Percentiles rank a stretch among this genome's conserved stretches.
Evolutionary conservation across 2,888 invertebrate species (phyloP).

Genomic region (Coenonympha glycerion): DNA sequence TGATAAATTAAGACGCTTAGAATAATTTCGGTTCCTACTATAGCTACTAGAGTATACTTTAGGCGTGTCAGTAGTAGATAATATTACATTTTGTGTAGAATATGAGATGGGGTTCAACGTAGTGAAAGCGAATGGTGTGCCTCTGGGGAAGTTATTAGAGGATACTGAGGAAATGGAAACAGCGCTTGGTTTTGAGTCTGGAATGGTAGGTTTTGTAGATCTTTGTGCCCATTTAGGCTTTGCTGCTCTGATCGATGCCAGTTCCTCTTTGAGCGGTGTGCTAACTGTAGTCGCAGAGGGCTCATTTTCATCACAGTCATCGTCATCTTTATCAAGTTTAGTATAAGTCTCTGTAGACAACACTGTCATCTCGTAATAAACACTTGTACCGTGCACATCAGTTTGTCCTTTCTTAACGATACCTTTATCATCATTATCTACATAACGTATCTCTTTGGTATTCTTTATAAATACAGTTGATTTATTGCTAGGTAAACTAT

Average conservation of each 20-base stretch:
- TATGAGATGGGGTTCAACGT: constrained; percentile 29
- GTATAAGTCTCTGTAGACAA: constrained; percentile 65
- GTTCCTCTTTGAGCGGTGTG: constrained; percentile 49
- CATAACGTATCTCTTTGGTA: constrained; percentile 69
- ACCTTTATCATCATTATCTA: constrained; percentile 62
- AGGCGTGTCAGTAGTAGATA: constrained; percentile 46
- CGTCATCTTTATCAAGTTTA: constrained; percentile 60
- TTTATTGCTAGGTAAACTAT: constrained; percentile 60
- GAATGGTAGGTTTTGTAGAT: constrained; percentile 32
- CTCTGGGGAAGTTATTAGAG: constrained; percentile 32
- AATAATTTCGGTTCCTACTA: constrained; percentile 54
- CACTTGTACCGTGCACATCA: constrained; percentile 70
- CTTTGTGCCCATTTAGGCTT: constrained; percentile 35
- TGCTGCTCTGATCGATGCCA: constrained; percentile 43
- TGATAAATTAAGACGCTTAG: constrained; percentile 57
- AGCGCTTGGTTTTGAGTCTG: constrained; percentile 31
- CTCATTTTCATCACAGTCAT: constrained; percentile 64
- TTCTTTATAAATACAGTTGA: constrained; percentile 71
- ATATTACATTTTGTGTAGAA: constrained; percentile 49
- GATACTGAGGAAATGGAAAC: constrained; percentile 41
- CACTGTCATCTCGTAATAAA: constrained; percentile 71
- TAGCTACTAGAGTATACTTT: constrained; percentile 44
- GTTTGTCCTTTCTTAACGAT: constrained; percentile 58
- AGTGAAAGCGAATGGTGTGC: constrained; percentile 26
- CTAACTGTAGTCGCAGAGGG: constrained; percentile 46